These are phyloP conservation scores for Calameuta filiformis DNA, from an alignment of 2,888 invertebrate genomes.

Conservation along the genomic window DNA sequence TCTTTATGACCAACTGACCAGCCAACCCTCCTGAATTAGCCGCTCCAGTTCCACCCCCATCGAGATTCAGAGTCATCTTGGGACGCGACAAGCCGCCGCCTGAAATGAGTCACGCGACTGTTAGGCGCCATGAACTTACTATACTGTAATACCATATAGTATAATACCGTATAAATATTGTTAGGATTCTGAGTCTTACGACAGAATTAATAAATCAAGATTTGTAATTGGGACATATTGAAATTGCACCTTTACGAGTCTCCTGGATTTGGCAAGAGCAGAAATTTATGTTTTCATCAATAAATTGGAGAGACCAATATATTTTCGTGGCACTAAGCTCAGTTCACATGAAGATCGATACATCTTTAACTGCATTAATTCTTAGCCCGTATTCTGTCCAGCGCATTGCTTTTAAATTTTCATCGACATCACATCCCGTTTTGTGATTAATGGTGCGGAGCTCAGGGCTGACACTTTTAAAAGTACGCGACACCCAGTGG, in stretches of 20 bases:
- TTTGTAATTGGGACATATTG: too few relatives aligned
- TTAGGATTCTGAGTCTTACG: too few relatives aligned
- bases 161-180: background rate
- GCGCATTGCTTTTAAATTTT: background rate
- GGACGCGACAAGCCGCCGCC: constrained; percentile 68
- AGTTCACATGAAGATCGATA: background rate
- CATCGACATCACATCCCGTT: background rate
- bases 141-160: background rate
- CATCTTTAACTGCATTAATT: background rate
- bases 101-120: constrained; percentile 54
- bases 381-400: background rate
- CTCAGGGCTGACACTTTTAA: background rate
- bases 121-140: constrained; percentile 18
- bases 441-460: background rate
- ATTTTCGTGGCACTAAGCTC: background rate
- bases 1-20: constrained; percentile 53
- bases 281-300: background rate
- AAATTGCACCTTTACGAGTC: too few relatives aligned
- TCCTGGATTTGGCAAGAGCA: too few relatives aligned
- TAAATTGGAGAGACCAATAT: background rate
- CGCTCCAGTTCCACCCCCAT: constrained; percentile 67
- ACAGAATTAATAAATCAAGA: too few relatives aligned
- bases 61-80: constrained; percentile 80
- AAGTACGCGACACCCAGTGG: background rate
- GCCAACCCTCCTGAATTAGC: constrained; percentile 43